These are phyloP conservation scores for Garrulus glandarius DNA, from an alignment of 2,797 vertebrate genomes.

Conservation along the genomic window DNA sequence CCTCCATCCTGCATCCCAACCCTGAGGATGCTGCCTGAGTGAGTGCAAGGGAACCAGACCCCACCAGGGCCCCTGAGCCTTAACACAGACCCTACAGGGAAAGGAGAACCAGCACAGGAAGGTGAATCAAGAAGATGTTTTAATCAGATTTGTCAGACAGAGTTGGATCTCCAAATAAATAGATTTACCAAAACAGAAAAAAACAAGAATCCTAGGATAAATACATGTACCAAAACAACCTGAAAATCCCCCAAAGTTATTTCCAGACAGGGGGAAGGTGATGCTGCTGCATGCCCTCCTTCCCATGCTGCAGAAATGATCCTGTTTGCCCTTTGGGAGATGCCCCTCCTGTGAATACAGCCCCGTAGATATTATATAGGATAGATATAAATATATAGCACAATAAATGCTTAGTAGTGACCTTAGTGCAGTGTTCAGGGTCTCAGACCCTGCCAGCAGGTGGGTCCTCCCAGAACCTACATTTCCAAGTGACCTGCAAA, in stretches of 20 bases:
- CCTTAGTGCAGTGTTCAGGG: background rate
- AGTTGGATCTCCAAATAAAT: constrained; percentile 64
- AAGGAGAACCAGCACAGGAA: background rate
- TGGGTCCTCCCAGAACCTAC: background rate
- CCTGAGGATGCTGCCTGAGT: background rate
- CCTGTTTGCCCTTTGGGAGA: constrained; percentile 10
- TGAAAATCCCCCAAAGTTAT: constrained; percentile 36
- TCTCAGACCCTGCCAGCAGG: constrained; percentile 15
- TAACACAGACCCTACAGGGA: background rate
- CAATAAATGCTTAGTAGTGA: background rate
- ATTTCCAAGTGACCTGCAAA: background rate
- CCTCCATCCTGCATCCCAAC: background rate
- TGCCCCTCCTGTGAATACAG: background rate
- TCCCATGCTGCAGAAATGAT: constrained; percentile 20
- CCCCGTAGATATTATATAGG: constrained; percentile 33
- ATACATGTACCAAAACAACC: constrained; percentile 18
- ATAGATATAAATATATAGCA: constrained; percentile 46
- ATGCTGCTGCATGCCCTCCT: background rate
- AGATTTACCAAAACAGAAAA: constrained; percentile 58
- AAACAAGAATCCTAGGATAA: constrained; percentile 35
- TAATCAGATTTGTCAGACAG: constrained; percentile 44
- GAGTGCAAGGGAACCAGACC: background rate
- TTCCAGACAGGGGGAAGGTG: background rate
- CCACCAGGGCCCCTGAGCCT: rapidly evolving
- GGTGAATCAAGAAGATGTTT: constrained; percentile 27